Evolutionary conservation across 2,888 invertebrate species (phyloP), one percentile per base, ranked within the genome.

Genomic region (Mythimna lalbum): DNA sequence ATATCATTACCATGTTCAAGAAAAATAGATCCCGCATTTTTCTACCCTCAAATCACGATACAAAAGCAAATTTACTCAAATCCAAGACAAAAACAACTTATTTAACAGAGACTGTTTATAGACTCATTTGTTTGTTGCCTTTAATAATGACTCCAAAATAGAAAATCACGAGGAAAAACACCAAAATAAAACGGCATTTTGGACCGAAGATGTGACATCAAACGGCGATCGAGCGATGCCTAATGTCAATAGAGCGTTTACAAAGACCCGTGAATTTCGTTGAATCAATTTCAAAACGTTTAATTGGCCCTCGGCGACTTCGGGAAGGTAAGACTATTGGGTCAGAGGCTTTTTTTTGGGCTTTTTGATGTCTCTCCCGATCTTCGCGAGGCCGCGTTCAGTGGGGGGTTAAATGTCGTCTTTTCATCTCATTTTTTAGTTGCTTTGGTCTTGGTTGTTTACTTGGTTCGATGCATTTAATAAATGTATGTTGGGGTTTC

Each of bases 281-380:
- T 87, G 93, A 94, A 92, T 95, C 94, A 92, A 94, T 94, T 93
- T 91, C 88, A 91, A 94, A 80, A 94, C 93, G 92, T 91, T 94
- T 95, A 95, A 95, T 95, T 95, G 94, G 93, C 91, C 88, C 88
- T 90, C 88, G 87, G 87, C 86, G 86, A 86, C 86, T 87, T 75
- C 33, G 66, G 80, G 82, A 76, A 89, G 87, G 90, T 91, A 89
- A 89, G 88, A 80, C 86, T 88, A 89, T 89, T 88, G 89, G 86
- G 86, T 81, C 89, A 50, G 82, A 43, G 83, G 80, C 50, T 91
- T 91, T 91, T 31, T 39, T 92, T 93, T 91, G 88, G 86, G 87
- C 90, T 92, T 92, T 92, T 92, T 91, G 90, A 92, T 92, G 90
- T 91, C 88, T 85, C 86, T 85, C 84, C 70, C 62, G 77, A 75